These are phyloP conservation scores for Nasonia vitripennis DNA, from an alignment of 1,140 invertebrate genomes.

Conservation along the genomic window DNA sequence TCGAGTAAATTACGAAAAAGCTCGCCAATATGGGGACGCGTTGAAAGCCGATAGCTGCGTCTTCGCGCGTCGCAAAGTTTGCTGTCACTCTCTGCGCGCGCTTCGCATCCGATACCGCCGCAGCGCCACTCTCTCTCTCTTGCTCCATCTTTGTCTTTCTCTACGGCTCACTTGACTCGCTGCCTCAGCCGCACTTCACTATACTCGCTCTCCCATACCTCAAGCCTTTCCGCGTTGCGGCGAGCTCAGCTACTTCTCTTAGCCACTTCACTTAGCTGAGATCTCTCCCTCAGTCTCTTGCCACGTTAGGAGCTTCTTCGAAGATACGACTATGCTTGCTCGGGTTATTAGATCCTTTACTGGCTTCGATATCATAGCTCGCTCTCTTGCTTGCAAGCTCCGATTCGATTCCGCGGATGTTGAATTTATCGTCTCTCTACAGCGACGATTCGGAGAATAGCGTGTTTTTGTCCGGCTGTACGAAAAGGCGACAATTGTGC, in stretches of 20 bases:
- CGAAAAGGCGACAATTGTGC: not conserved
- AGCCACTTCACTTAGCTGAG: conserved; percentile 9
- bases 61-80: not conserved
- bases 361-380: conserved; percentile 64
- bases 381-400: conserved; percentile 48
- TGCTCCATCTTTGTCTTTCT: not conserved
- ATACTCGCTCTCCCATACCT: not conserved
- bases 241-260: not conserved
- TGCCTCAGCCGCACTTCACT: not conserved
- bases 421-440: not conserved
- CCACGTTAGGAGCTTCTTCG: conserved; percentile 52
- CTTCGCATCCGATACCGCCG: not conserved
- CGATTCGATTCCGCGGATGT: conserved; percentile 1
- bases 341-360: not conserved
- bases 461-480: not conserved
- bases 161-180: not conserved
- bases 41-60: not conserved
- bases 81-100: not conserved
- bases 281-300: not conserved
- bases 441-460: not conserved
- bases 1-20: conserved; percentile 22
- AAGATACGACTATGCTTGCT: not conserved
- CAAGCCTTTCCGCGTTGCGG: not conserved
- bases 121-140: not conserved
- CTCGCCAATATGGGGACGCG: not conserved